Evolutionary conservation across 1,140 invertebrate species (phyloP).

Genomic region (Musca domestica): DNA sequence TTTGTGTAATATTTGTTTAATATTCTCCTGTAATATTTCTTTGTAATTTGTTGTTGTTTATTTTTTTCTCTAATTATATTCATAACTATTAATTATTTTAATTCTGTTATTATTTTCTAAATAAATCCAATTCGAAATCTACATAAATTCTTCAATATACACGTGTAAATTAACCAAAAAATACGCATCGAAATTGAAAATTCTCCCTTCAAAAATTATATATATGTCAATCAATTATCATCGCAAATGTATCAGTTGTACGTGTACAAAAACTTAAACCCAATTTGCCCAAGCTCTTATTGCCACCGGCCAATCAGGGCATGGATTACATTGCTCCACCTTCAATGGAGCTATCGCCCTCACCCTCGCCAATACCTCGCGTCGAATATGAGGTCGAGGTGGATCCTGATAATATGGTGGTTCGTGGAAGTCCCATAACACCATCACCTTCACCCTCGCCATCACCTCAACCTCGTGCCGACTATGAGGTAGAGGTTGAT

Average conservation of each 20-base stretch:
- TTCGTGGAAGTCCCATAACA: conserved; percentile 38
- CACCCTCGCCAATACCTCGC: conserved; percentile 46
- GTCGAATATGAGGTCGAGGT: conserved; percentile 49
- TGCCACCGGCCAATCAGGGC: conserved; percentile 45
- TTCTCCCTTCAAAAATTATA: neutral
- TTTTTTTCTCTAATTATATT: neutral
- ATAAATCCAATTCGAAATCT: conserved; percentile 15
- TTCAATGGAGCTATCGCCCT: conserved; percentile 41
- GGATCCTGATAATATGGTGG: conserved; percentile 51
- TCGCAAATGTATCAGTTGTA: conserved; percentile 35
- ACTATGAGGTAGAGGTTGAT: conserved; percentile 46
- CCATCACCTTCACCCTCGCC: conserved; percentile 15
- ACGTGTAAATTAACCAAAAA: conserved; percentile 38
- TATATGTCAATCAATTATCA: neutral
- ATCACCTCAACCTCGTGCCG: conserved; percentile 26
- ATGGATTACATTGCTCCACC: conserved; percentile 35
- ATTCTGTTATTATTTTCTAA: neutral
- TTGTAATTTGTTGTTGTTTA: too few relatives aligned
- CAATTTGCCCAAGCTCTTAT: conserved; percentile 52
- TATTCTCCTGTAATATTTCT: neutral
- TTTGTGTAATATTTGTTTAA: conserved; percentile 2
- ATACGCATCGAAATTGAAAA: conserved; percentile 5
- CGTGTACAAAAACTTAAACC: conserved; percentile 52
- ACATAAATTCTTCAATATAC: conserved; percentile 25
- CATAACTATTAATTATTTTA: neutral